Evolutionary conservation across 2,888 invertebrate genomes (phyloP).

Genomic region (Sylvicola fuscatus): DNA sequence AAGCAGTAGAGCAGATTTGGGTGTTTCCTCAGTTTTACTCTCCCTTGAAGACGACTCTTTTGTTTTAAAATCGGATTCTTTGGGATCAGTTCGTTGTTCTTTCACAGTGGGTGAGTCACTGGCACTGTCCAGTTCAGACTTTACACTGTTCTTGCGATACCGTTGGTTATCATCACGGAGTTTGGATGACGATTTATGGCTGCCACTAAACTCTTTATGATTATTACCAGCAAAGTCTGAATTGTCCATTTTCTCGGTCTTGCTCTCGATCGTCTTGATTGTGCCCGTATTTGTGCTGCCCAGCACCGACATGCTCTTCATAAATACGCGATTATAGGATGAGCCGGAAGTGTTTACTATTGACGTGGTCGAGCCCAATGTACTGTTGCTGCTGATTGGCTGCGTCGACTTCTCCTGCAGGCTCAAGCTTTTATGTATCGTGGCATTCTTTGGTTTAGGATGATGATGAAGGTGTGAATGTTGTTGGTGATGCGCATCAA

Average conservation of each 20-base stretch:
- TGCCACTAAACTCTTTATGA: constrained; percentile 1
- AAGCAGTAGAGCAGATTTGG: too few species aligned
- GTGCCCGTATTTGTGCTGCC: constrained; percentile 25
- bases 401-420: constrained; percentile 13
- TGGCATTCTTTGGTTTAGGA: constrained; percentile 15
- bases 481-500: constrained; percentile 18
- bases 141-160: constrained; percentile 6
- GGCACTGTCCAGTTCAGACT: constrained; percentile 3
- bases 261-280: constrained; percentile 7
- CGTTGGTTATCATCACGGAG: constrained; percentile 14
- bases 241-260: constrained; percentile 6
- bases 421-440: constrained; percentile 21
- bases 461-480: constrained; percentile 13
- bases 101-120: constrained; percentile 5
- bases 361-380: constrained; percentile 3
- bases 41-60: too few species aligned
- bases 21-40: too few species aligned
- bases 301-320: constrained; percentile 22
- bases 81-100: constrained; percentile 13
- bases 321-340: constrained; percentile 11
- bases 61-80: constrained; percentile 11
- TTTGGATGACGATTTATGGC: background rate
- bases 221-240: constrained; percentile 4
- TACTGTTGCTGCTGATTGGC: background rate
- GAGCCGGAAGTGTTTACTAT: constrained; percentile 4